Base-by-base conservation (phyloP, 2,888 invertebrate species). In the Caenorhabditis becei region DNA sequence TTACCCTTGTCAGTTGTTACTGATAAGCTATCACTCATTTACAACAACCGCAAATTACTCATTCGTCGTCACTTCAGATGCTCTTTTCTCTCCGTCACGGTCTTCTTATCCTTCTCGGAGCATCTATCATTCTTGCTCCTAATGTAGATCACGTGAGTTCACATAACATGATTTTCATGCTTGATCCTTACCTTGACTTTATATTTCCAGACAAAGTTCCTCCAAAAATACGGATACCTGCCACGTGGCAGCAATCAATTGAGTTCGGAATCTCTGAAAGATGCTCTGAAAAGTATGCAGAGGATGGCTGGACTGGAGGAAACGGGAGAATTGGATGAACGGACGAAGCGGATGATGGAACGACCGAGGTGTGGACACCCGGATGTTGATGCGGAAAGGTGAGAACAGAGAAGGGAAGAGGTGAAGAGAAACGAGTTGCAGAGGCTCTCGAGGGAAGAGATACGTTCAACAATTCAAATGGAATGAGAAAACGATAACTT, bases 341-440 rank as follows among this genome's bases (percentile, higher is more conserved):
- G 66, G 20, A 83, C 83, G 35, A 74, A 59, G 44, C 24, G 59
- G 28, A 77, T 80, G 72, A 80, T 83, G 80, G 59, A 61, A n/a
- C 49, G 44, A 11, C 77, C 72, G 26, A 58, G 83, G 37, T 83
- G 83, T 66, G 83, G 83, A 44, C 53, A 54, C 49, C 81, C 81
- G 11, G 81, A 81, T 59, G 56, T 70, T 4, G 63, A 56, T 5
- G 35, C 8, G n/a, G 37, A 47, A 4, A 49, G 24, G 51, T 59
- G 26, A 32, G 32, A 10, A 32, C 5, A 7, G 32, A 32, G 10
- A 32, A 32, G 4, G 37, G 10, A 4, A 35, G 16, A 1, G 26
- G 24, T 24, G 24, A 20, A 41, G 35, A 41, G 44, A 28, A 32
- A 24, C 14, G 23, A 24, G 10, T n/a, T 54, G 7, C 23, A 41